Conservation (phyloP, 2,888 invertebrate species). For the Geotrupes spiniger region DNA sequence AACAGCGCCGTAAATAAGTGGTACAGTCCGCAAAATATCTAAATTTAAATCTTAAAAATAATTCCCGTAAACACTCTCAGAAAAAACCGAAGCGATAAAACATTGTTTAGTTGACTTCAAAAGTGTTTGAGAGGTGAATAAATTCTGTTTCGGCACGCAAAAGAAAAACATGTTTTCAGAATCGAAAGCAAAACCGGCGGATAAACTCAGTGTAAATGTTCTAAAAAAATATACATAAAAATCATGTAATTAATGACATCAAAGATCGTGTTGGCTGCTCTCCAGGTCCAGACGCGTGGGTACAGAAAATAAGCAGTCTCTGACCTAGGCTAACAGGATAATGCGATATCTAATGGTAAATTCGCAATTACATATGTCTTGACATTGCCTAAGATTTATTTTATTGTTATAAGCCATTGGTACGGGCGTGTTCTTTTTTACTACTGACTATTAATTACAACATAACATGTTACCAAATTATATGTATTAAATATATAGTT, state of each 20-base stretch:
- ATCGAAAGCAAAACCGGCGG: neutral
- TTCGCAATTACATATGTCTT: slow-evolving; percentile 47
- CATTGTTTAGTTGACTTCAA: too few species aligned
- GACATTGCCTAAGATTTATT: slow-evolving; percentile 35
- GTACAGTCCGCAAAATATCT: too few species aligned
- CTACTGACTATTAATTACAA: too few species aligned
- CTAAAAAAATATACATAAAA: slow-evolving; percentile 13
- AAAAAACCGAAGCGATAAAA: too few species aligned
- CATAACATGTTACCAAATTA: too few species aligned
- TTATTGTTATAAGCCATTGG: too few species aligned
- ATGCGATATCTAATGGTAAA: slow-evolving; percentile 42
- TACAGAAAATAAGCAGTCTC: slow-evolving; percentile 24
- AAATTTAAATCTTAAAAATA: too few species aligned
- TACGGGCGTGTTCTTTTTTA: too few species aligned
- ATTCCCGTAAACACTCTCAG: too few species aligned
- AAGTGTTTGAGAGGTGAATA: too few species aligned
- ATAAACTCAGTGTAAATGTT: neutral
- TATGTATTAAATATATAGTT: too few species aligned
- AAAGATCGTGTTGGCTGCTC: slow-evolving; percentile 30
- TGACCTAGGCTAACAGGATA: slow-evolving; percentile 27
- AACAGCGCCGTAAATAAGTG: too few species aligned
- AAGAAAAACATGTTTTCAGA: slow-evolving; percentile 6
- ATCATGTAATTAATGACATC: slow-evolving; percentile 26
- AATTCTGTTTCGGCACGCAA: slow-evolving; percentile 3
- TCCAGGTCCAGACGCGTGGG: slow-evolving; percentile 31